phyloP scores from a whole-genome alignment of 2,888 invertebrate genomes.

The Drosophila nr. perissopoda region DNA sequence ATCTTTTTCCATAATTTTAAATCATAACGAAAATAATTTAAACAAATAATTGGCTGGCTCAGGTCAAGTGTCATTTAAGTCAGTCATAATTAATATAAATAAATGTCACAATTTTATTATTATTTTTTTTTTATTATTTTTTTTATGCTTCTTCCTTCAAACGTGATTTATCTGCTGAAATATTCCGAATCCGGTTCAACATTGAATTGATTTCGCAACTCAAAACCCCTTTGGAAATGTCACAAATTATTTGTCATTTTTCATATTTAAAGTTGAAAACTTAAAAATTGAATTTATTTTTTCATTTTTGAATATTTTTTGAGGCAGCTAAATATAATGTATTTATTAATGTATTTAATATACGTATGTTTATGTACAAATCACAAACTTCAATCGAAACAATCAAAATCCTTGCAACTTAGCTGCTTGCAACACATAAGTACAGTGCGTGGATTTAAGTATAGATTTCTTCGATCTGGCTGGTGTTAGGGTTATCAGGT shows the following conservation, averaged over 20 bases:
- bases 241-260: not conserved
- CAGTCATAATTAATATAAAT: not conserved
- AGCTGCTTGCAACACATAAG: not conserved
- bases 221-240: not conserved
- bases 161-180: not conserved
- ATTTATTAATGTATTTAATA: not conserved
- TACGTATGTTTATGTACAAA: too few species aligned
- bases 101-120: not conserved
- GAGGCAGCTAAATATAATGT: not conserved
- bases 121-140: rapidly evolving
- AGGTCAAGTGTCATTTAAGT: not conserved
- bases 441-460: not conserved
- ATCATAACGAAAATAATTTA: not conserved
- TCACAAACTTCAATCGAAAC: too few species aligned
- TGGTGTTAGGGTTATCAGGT: not conserved
- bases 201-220: not conserved
- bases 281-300: not conserved
- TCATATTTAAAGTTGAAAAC: not conserved
- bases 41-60: too few species aligned
- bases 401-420: not conserved
- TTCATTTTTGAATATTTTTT: not conserved
- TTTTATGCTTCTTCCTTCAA: not conserved
- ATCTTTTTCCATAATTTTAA: not conserved
- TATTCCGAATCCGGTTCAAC: not conserved
- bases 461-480: not conserved